phyloP scores from a whole-genome alignment of 2,888 invertebrate genomes.

The Lordiphosa andalusiaca region DNA sequence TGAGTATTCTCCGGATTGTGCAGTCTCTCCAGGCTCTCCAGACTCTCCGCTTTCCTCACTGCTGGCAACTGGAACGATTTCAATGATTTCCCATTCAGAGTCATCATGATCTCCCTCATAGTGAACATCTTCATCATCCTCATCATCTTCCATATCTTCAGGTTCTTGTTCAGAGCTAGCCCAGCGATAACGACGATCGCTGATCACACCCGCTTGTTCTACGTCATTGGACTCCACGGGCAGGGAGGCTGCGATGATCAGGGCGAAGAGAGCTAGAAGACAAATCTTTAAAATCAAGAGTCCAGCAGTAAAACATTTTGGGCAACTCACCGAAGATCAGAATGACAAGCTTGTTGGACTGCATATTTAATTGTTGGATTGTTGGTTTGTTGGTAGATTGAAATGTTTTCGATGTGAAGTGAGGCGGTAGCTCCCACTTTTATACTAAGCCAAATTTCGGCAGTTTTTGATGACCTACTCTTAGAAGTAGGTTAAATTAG shows the following conservation, averaged over 20 bases:
- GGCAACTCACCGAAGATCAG: constrained; percentile 52
- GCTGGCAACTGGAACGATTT: neutral
- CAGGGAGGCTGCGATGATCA: constrained; percentile 35
- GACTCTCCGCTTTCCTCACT: neutral
- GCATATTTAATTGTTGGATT: constrained; percentile 38
- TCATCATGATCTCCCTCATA: constrained; percentile 6
- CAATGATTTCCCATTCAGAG: neutral
- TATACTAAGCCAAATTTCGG: constrained; percentile 37
- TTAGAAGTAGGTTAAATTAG: neutral
- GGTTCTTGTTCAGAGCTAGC: constrained; percentile 23
- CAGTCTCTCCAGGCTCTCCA: neutral
- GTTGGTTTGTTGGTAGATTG: constrained; percentile 16
- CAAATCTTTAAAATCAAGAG: neutral
- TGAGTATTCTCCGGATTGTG: neutral
- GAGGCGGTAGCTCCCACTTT: constrained; percentile 27
- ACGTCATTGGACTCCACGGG: constrained; percentile 1
- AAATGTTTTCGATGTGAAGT: constrained; percentile 32
- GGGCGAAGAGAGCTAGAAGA: constrained; percentile 49
- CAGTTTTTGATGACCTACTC: constrained; percentile 12
- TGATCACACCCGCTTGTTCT: constrained; percentile 26
- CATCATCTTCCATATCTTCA: neutral
- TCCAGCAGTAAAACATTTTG: neutral
- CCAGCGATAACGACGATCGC: constrained; percentile 66
- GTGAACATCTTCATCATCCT: neutral
- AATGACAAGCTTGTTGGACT: constrained; percentile 47